Percentiles rank a stretch among this genome's conserved stretches.
phyloP scores from a whole-genome alignment of 2,113 vertebrate species.

The Dasyurus viverrinus region DNA sequence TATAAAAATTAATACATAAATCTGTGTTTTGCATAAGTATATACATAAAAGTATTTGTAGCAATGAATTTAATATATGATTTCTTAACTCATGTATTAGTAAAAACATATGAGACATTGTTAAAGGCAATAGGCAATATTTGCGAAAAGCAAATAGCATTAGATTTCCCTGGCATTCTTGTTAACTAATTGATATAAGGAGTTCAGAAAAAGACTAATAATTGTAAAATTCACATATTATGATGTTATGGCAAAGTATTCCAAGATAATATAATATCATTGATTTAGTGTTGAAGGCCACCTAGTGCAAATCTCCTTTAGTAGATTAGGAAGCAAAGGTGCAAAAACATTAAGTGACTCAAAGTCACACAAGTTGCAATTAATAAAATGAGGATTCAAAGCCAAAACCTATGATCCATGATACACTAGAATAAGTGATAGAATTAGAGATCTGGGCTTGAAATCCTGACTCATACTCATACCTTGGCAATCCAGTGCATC shows the following conservation, averaged over 20 bases:
- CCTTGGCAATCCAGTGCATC: not conserved
- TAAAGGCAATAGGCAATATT: not conserved
- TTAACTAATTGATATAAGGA: not conserved
- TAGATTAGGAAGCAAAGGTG: not conserved
- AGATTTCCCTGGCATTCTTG: not conserved
- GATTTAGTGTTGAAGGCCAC: not conserved
- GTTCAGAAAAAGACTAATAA: not conserved
- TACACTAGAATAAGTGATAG: not conserved
- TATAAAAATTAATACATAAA: not conserved
- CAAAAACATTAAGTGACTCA: not conserved
- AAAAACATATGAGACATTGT: not conserved
- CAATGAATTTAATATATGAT: not conserved
- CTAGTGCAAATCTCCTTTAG: not conserved
- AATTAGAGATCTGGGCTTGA: not conserved
- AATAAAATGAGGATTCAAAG: not conserved
- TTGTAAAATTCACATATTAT: not conserved
- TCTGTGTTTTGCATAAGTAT: not conserved
- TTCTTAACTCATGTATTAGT: not conserved
- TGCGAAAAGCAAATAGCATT: not conserved
- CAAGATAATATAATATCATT: not conserved
- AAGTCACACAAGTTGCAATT: not conserved
- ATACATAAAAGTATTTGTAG: not conserved
- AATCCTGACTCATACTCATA: not conserved
- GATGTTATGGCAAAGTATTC: not conserved
- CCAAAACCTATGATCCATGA: not conserved